Percentiles rank a stretch among this genome's conserved stretches.
Conservation (phyloP, 2,113 vertebrate genomes). For the Sterrhoptilus dennistouni region DNA sequence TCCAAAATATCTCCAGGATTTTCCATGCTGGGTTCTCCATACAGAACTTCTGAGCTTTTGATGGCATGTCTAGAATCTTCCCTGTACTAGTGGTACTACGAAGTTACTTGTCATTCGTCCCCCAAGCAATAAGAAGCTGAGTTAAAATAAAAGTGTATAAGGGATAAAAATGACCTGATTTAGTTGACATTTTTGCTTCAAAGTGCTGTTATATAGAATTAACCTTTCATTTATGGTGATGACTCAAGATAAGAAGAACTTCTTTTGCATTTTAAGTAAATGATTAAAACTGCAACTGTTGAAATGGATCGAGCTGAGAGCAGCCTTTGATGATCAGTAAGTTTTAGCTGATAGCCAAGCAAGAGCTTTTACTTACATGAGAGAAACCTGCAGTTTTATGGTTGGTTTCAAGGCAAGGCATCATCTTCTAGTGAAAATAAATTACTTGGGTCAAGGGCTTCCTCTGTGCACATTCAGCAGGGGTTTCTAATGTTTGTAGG, state of each 20-base stretch:
- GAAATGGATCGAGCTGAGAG: neutral
- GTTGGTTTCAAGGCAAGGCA: neutral
- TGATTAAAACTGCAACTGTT: neutral
- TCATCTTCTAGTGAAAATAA: neutral
- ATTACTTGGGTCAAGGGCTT: neutral
- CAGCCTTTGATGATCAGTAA: neutral
- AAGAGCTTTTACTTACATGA: neutral
- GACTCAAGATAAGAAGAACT: neutral
- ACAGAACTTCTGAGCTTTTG: neutral
- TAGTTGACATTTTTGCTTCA: neutral
- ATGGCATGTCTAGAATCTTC: neutral
- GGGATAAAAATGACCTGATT: neutral
- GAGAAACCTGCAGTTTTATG: neutral
- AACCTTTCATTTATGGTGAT: neutral
- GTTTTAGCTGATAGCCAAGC: neutral
- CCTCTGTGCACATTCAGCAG: neutral
- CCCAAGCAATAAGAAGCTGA: neutral
- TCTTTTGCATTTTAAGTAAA: neutral
- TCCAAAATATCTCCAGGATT: neutral
- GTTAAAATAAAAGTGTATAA: neutral
- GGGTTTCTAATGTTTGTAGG: neutral
- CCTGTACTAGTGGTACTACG: neutral
- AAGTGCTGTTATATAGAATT: neutral
- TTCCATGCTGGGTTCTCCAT: fast-evolving
- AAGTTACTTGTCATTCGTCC: neutral